These are phyloP conservation scores for Junonia oenone DNA, from an alignment of 2,888 invertebrate genomes.

Conservation along the genomic window DNA sequence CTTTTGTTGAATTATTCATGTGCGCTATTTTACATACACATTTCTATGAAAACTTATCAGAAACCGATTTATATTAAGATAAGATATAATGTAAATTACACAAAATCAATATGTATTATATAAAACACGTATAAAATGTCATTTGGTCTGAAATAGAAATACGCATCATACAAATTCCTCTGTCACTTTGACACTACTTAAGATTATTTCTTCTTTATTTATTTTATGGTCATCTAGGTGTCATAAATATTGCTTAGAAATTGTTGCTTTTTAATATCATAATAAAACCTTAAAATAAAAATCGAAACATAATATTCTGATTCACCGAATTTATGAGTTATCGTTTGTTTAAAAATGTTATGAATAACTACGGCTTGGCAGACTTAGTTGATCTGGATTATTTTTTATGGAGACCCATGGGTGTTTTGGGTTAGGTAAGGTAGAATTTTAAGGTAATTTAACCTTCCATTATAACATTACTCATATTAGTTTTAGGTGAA, in stretches of 20 bases:
- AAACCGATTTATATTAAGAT: neutral
- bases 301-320: no score
- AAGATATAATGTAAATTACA: neutral
- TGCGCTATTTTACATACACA: neutral
- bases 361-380: no score
- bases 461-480: no score
- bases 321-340: no score
- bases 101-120: neutral
- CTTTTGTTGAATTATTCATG: conserved; percentile 2
- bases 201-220: neutral
- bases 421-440: no score
- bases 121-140: neutral
- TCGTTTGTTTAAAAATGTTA: no score
- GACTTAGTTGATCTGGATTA: no score
- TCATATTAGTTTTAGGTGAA: no score
- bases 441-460: no score
- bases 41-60: neutral
- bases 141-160: neutral
- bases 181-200: neutral
- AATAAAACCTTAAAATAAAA: no score
- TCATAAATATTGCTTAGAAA: neutral
- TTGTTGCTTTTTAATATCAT: no score
- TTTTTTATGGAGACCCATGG: no score
- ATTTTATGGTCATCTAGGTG: neutral
- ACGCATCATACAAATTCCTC: neutral